Conservation (phyloP, 2,113 vertebrate species). For the Theristicus caerulescens region DNA sequence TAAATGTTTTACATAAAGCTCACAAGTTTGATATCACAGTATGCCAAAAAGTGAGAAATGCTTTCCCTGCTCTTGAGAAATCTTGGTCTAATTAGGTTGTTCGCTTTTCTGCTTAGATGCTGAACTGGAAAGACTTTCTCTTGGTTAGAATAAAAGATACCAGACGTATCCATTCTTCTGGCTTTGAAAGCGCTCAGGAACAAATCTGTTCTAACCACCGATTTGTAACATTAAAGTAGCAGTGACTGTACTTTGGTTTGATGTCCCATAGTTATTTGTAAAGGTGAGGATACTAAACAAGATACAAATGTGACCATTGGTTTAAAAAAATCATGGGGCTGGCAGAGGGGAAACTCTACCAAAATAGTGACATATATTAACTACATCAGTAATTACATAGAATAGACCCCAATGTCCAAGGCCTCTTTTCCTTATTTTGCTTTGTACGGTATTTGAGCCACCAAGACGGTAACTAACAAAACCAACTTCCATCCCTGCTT, state of each 20-base stretch:
- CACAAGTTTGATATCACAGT: constrained; percentile 18
- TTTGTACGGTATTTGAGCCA: neutral
- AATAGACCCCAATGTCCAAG: neutral
- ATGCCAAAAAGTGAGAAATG: constrained; percentile 45
- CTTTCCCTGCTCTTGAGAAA: constrained; percentile 43
- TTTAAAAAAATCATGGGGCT: neutral
- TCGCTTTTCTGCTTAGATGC: constrained; percentile 52
- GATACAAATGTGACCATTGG: neutral
- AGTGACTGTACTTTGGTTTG: neutral
- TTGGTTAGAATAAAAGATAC: neutral
- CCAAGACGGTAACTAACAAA: neutral
- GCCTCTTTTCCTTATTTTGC: neutral
- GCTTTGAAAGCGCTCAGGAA: neutral
- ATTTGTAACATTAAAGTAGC: neutral
- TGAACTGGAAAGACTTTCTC: constrained; percentile 14
- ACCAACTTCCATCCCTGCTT: neutral
- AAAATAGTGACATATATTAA: neutral
- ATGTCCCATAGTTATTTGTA: neutral
- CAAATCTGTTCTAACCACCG: neutral
- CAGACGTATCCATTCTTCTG: neutral
- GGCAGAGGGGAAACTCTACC: neutral
- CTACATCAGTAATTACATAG: neutral
- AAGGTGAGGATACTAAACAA: neutral
- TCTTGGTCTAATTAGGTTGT: constrained; percentile 35
- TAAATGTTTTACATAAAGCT: constrained; percentile 32